These are phyloP conservation scores for Chalcosyrphus nemorum DNA, from an alignment of 2,888 invertebrate species.

Conservation along the genomic window DNA sequence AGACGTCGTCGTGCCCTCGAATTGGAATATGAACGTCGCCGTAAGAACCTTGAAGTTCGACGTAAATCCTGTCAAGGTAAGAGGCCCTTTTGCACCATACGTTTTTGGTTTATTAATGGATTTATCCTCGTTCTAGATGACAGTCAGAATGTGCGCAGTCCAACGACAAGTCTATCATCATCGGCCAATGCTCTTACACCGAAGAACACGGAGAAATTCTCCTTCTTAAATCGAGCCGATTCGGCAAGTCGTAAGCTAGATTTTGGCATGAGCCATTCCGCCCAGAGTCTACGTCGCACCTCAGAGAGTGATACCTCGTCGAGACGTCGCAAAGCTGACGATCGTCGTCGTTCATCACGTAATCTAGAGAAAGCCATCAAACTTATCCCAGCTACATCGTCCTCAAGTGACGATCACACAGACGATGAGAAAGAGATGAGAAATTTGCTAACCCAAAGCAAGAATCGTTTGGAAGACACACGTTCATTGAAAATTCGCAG, in stretches of 20 bases:
- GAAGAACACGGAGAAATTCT: conserved; percentile 76
- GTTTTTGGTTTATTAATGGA: no score
- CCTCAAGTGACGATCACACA: conserved; percentile 80
- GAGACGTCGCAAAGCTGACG: conserved; percentile 80
- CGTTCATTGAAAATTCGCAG: conserved; percentile 81
- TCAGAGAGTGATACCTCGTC: conserved; percentile 81
- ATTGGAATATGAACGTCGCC: conserved; percentile 81
- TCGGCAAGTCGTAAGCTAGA: conserved; percentile 80
- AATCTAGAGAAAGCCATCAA: conserved; percentile 81
- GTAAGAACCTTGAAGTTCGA: conserved; percentile 80
- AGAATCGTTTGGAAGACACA: conserved; percentile 80
- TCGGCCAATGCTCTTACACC: conserved; percentile 80
- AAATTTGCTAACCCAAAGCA: conserved; percentile 80
- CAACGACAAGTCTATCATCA: conserved; percentile 77
- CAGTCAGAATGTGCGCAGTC: conserved; percentile 75
- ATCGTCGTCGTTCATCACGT: conserved; percentile 81
- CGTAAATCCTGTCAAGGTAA: conserved; percentile 81
- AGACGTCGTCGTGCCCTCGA: conserved; percentile 81
- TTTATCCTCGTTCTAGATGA: no score
- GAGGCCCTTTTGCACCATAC: neutral
- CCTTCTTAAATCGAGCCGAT: conserved; percentile 72
- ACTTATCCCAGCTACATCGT: conserved; percentile 80
- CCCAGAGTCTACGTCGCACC: conserved; percentile 80
- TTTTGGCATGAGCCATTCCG: conserved; percentile 80
- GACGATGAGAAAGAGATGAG: conserved; percentile 82